Base-by-base conservation (phyloP, 2,113 vertebrate species). In the Rhadina sibilatrix region DNA sequence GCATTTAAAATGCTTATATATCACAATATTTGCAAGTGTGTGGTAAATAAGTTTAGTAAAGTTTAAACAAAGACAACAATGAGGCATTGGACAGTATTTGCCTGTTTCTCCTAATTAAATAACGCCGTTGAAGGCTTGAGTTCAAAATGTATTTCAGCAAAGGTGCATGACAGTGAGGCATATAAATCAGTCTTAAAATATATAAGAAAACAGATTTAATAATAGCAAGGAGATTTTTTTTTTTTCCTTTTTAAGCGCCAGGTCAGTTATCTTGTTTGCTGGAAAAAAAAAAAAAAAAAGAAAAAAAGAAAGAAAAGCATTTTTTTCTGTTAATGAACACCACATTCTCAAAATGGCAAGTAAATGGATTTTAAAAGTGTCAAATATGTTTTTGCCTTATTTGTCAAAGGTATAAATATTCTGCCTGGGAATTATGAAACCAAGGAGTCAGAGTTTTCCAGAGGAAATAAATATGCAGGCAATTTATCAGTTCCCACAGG, bases 361-460 rank as follows among this genome's bases (percentile, higher is more conserved):
- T 35, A 75, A 91, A 91, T 59, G 27, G 14, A 8, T 19, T 94
- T 92, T 80, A 20, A 59, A 91, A 72, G 31, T 60, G 52, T 93
- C 92, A 91, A n/a, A 78, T 54, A 13, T 31, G 9, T 63, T 95
- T 95, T 87, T 91, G 21, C 10, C 21, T 89, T 87, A 82, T 91
- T 94, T 94, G 38, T 88, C 61, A 77, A 79, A 56, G 11, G 31
- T 68, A 79, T n/a, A 79, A 63, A 74, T 90, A 87, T 69, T 89
- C 78, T 80, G 22, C 22, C 57, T 65, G 63, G 28, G 61, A 95
- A 89, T 82, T 52, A 54, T 78, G 44, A 96, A 93, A 91, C 80
- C 77, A 71, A 69, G 49, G 75, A 97, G 77, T 80, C 86, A 80
- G 35, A 79, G 65, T 79, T 94, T 97, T 70, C 87, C 64, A 93